A percentile compares a stretch with the other conserved stretches of the same genome.
These are phyloP conservation scores for Amphibalanus amphitrite DNA, from an alignment of 1,140 invertebrate species.

Conservation along the genomic window DNA sequence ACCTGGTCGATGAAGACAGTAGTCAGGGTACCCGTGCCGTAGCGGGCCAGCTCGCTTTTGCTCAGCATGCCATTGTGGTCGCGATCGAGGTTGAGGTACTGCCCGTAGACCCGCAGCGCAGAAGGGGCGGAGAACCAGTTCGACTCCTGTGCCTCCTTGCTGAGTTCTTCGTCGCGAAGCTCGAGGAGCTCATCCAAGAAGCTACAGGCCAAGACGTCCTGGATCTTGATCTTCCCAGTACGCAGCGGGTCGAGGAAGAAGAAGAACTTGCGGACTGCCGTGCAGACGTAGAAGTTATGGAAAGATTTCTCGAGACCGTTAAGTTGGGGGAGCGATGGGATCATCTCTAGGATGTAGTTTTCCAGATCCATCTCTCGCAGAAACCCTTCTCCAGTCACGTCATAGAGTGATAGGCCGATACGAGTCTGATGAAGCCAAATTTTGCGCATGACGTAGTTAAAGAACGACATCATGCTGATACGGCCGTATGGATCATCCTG, in stretches of 20 bases:
- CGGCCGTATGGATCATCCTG: conserved; percentile 62
- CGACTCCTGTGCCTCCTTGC: conserved; percentile 59
- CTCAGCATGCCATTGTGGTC: conserved; percentile 93
- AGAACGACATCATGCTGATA: conserved; percentile 63
- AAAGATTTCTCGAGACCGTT: conserved; percentile 82
- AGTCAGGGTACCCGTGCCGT: conserved; percentile 79
- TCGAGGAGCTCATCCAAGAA: conserved; percentile 83
- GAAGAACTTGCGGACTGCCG: conserved; percentile 83
- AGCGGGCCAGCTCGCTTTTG: conserved; percentile 68
- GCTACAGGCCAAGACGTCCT: conserved; percentile 75
- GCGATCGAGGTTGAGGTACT: conserved; percentile 80
- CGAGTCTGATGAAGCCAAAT: conserved; percentile 85
- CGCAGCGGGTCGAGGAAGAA: conserved; percentile 84
- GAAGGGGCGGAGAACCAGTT: conserved; percentile 93
- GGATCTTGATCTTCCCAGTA: conserved; percentile 71
- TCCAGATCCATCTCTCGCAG: conserved; percentile 79
- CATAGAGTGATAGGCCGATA: conserved; percentile 81
- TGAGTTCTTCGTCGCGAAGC: conserved; percentile 61
- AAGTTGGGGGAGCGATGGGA: conserved; percentile 73
- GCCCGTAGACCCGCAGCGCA: conserved; percentile 73
- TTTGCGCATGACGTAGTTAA: conserved; percentile 89
- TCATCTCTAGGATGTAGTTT: conserved; percentile 82
- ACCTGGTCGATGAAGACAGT: conserved; percentile 77
- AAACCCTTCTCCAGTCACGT: conserved; percentile 80
- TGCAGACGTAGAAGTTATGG: conserved; percentile 90